phyloP scores from a whole-genome alignment of 2,888 invertebrate species.

The Ecdyonurus torrentis region DNA sequence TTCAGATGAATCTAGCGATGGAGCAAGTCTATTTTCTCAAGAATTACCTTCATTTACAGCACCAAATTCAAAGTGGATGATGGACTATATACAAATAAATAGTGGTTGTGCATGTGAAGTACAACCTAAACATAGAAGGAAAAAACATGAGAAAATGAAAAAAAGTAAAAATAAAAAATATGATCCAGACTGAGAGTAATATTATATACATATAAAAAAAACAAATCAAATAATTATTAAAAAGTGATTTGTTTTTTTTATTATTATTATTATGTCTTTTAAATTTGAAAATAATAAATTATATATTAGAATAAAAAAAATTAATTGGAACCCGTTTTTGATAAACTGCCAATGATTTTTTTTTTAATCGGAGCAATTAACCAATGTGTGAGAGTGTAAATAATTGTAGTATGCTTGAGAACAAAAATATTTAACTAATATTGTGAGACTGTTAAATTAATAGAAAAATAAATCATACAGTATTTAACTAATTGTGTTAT shows the following conservation, averaged over 20 bases:
- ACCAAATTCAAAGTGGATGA: conserved; percentile 39
- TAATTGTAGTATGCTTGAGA: neutral
- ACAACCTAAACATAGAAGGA: conserved; percentile 24
- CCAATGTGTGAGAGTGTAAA: neutral
- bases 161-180: neutral
- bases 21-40: conserved; percentile 11
- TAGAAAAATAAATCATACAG: neutral
- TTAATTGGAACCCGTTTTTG: too few species aligned
- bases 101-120: conserved; percentile 76
- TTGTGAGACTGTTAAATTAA: neutral
- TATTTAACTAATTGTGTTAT: neutral
- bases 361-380: neutral
- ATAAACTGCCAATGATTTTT: too few species aligned
- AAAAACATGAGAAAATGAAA: neutral
- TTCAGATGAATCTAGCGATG: neutral
- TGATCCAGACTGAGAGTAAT: neutral
- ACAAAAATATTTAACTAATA: neutral
- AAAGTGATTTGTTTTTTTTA: too few species aligned
- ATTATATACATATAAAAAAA: too few species aligned
- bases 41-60: neutral
- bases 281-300: too few species aligned
- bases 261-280: too few species aligned
- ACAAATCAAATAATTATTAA: too few species aligned
- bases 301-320: too few species aligned
- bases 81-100: conserved; percentile 68